Base-by-base conservation (phyloP, 2,797 vertebrate species). In the Periophthalmus magnuspinnatus region DNA sequence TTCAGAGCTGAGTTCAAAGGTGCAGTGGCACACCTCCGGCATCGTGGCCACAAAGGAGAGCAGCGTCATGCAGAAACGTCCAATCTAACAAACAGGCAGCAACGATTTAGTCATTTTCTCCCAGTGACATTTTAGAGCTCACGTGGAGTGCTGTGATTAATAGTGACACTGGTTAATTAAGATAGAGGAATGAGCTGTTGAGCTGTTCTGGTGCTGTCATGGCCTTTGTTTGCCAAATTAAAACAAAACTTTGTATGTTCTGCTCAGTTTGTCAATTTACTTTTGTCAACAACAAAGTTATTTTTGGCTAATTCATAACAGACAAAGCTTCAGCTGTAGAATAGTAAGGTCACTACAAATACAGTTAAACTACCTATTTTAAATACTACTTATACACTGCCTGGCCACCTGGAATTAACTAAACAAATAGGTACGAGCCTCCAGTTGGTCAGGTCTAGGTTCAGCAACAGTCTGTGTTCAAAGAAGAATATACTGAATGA, bases 1-100 rank as follows among this genome's bases (percentile, higher is more conserved):
- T 74, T 83, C 56, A 73, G 71, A 57, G 75, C 48, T 33, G 69
- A 74, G 82, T 82, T 86, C 77, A 87, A 81, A 86, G 83, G 83
- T 86, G 67, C 33, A 61, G 41, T 59, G 62, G 68, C 9, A 13
- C 54, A 68, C 85, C 75, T 66, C 47, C 1, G 82, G 82, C 82
- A 70, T 73, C 66, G 45, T 32, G 6, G 74, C 69, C 67, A 76
- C 36, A 67, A 34, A 65, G 75, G 61, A 28, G 58, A 19, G 32
- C 22, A 63, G 24, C 55, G 4, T 28, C 47, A 56, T 8, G 28
- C 41, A 36, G 14, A 45, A 71, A 45, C 45, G 5, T 41, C 41
- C 13, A 45, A 14, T 24, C 3, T 50, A 21, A 13, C 52, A 58
- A 54, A 73, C 22, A 47, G 24, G 48, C 16, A 57, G 48, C 58